These are phyloP conservation scores for Mycteria americana DNA, from an alignment of 2,797 vertebrate species.

Conservation along the genomic window DNA sequence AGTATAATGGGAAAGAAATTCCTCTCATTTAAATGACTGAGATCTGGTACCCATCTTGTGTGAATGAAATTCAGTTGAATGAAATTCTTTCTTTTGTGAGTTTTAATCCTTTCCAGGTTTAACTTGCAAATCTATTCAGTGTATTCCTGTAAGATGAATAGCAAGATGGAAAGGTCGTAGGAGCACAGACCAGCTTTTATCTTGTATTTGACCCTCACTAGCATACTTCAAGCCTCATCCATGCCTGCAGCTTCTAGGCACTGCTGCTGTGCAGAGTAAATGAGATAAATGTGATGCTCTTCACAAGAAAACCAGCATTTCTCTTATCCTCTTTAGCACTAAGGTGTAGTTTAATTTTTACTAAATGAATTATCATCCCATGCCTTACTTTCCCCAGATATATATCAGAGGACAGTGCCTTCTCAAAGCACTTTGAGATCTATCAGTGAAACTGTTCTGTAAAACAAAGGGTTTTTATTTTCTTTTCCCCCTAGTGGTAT, in stretches of 20 bases:
- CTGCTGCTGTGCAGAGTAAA: background rate
- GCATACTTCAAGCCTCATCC: background rate
- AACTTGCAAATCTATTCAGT: slow-evolving; percentile 2
- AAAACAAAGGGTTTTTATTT: background rate
- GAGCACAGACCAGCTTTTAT: background rate
- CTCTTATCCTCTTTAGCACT: background rate
- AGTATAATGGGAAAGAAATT: slow-evolving; percentile 47
- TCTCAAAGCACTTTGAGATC: background rate
- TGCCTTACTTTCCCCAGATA: background rate
- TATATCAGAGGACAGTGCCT: background rate
- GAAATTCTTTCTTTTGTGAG: background rate
- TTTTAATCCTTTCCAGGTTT: slow-evolving; percentile 16
- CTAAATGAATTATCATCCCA: background rate
- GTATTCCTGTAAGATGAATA: background rate
- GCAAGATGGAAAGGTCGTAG: background rate
- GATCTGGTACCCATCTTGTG: slow-evolving; percentile 30
- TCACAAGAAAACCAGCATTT: background rate
- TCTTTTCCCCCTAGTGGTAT: background rate
- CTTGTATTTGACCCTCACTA: background rate
- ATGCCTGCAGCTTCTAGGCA: background rate
- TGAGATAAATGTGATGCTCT: background rate
- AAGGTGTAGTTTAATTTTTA: background rate
- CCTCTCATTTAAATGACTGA: slow-evolving; percentile 41
- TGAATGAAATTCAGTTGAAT: slow-evolving; percentile 34
- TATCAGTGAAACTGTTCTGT: background rate